Evolutionary conservation across 2,888 invertebrate genomes (phyloP).

Genomic region (Plagiodera versicolora): DNA sequence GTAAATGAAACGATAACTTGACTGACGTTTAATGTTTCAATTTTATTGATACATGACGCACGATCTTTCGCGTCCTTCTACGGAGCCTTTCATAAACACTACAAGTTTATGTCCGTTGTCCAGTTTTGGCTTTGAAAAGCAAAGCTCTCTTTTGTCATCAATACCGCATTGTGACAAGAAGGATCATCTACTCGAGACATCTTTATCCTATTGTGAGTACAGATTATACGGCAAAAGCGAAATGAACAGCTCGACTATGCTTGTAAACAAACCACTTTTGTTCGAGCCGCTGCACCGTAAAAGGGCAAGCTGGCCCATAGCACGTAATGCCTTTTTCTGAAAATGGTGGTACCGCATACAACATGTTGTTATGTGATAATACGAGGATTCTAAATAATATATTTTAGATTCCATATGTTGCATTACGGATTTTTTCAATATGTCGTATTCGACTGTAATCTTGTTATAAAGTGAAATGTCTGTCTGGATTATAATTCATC

Average conservation of each 20-base stretch:
- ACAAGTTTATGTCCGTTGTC: neutral
- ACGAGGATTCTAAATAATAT: no score
- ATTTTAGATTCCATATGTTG: no score
- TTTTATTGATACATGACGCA: neutral
- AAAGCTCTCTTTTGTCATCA: conserved; percentile 1
- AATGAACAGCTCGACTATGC: neutral
- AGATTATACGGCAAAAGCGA: neutral
- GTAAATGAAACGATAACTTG: no score
- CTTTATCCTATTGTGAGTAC: neutral
- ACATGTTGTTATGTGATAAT: no score
- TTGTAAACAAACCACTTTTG: neutral
- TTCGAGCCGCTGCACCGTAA: neutral
- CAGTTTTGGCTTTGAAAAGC: neutral
- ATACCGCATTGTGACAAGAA: neutral
- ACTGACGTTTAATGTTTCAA: no score
- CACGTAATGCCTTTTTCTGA: no score
- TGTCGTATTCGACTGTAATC: no score
- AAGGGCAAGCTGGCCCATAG: neutral
- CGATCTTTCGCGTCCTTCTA: neutral
- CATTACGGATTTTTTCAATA: no score
- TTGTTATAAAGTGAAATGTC: no score
- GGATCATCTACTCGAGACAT: conserved; percentile 1
- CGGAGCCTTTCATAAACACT: neutral
- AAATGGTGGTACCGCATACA: no score
- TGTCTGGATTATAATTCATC: no score